Evolutionary conservation across 2,113 vertebrate species (phyloP).

Genomic region (Delphinus delphis): DNA sequence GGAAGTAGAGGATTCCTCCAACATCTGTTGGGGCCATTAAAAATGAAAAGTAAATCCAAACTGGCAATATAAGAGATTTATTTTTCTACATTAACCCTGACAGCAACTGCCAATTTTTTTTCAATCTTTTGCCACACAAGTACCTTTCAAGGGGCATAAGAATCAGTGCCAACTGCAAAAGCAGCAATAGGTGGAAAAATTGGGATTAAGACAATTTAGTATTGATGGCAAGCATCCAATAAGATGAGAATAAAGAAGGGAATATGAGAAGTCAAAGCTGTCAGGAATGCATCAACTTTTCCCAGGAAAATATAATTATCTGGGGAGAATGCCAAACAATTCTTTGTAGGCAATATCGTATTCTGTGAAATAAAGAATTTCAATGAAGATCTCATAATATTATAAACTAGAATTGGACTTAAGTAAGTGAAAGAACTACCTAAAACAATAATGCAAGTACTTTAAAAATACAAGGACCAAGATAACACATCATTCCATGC

Average conservation of each 20-base stretch:
- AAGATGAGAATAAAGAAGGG: conserved; percentile 59
- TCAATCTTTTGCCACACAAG: conserved; percentile 82
- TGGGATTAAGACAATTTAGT: conserved; percentile 77
- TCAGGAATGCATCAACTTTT: conserved; percentile 54
- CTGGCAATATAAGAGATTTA: conserved; percentile 87
- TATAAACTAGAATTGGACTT: not conserved
- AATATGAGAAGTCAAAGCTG: conserved; percentile 67
- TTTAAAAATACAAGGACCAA: not conserved
- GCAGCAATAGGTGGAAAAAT: conserved; percentile 76
- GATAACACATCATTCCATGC: not conserved
- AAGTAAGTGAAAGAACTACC: not conserved
- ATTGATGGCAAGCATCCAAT: conserved; percentile 63
- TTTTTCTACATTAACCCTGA: conserved; percentile 85
- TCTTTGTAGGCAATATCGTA: not conserved
- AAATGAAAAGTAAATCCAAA: conserved; percentile 87
- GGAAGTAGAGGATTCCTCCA: conserved; percentile 86
- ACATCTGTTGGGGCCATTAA: conserved; percentile 88
- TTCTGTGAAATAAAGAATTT: not conserved
- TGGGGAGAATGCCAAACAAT: conserved; percentile 24
- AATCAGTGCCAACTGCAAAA: conserved; percentile 79
- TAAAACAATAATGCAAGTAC: conserved; percentile 2
- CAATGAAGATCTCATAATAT: not conserved
- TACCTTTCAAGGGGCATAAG: conserved; percentile 78
- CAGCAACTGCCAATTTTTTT: conserved; percentile 81
- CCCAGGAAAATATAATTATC: conserved; percentile 56